Evolutionary conservation across 2,888 invertebrate genomes (phyloP).

Genomic region (Disparrhopalites patrizii): DNA sequence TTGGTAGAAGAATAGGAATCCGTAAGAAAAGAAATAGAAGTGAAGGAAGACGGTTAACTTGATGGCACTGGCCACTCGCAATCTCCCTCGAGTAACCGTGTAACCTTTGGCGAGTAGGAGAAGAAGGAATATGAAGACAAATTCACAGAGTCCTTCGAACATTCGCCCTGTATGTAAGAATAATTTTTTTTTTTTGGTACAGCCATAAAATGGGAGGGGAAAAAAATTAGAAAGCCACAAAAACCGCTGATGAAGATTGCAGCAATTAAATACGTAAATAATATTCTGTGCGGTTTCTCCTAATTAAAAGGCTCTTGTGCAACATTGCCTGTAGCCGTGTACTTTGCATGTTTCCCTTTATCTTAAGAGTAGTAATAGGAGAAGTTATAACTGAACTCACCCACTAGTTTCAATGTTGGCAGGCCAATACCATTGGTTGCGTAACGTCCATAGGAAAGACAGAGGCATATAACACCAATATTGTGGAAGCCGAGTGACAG

Average conservation of each 20-base stretch:
- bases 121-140: constrained; percentile 70
- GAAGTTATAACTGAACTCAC: constrained; percentile 49
- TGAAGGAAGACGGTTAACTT: constrained; percentile 77
- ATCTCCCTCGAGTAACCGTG: constrained; percentile 78
- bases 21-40: constrained; percentile 67
- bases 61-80: constrained; percentile 67
- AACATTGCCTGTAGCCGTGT: too few relatives aligned
- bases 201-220: too few relatives aligned
- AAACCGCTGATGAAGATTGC: too few relatives aligned
- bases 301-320: too few relatives aligned
- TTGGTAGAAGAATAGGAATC: constrained; percentile 74
- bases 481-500: constrained; percentile 67
- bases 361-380: not conserved
- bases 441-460: constrained; percentile 70
- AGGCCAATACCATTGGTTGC: constrained; percentile 68
- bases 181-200: too few relatives aligned
- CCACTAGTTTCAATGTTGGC: constrained; percentile 53
- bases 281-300: too few relatives aligned
- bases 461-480: constrained; percentile 64
- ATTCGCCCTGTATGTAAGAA: constrained; percentile 62
- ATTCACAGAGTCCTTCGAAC: constrained; percentile 68
- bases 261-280: too few relatives aligned
- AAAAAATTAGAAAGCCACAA: too few relatives aligned
- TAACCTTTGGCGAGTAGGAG: constrained; percentile 83
- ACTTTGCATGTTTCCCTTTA: not conserved